Conservation (phyloP, 2,797 vertebrate genomes). For the Meda fulgida region DNA sequence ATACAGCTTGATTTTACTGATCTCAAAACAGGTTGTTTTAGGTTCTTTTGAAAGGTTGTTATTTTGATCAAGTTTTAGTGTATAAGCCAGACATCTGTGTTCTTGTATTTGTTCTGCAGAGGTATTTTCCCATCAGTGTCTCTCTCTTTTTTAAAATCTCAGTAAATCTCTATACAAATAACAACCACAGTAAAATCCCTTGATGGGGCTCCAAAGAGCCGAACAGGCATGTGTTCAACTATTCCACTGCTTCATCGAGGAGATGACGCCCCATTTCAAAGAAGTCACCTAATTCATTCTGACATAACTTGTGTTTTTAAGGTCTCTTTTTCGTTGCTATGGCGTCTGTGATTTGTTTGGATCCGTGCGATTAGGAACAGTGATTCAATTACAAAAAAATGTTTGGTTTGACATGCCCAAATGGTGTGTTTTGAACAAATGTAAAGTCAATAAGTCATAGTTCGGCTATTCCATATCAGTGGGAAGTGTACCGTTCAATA, state of each 20-base stretch:
- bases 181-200: slow-evolving; percentile 36
- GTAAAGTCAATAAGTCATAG: slow-evolving; percentile 51
- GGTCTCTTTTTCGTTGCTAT: slow-evolving; percentile 30
- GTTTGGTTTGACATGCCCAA: slow-evolving; percentile 54
- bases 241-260: slow-evolving; percentile 19
- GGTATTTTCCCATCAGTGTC: neutral
- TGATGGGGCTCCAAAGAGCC: slow-evolving; percentile 22
- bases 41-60: neutral
- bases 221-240: slow-evolving; percentile 17
- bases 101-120: slow-evolving; percentile 9
- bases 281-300: slow-evolving; percentile 36
- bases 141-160: neutral
- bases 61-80: neutral
- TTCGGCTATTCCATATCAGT: slow-evolving; percentile 42
- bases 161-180: slow-evolving; percentile 33
- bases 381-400: slow-evolving; percentile 53
- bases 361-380: slow-evolving; percentile 46
- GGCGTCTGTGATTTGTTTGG: slow-evolving; percentile 20
- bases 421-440: slow-evolving; percentile 55
- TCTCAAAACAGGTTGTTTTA: neutral
- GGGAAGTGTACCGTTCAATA: slow-evolving; percentile 38
- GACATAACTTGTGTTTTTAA: slow-evolving; percentile 44
- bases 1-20: neutral
- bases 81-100: slow-evolving; percentile 15
- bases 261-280: slow-evolving; percentile 28